A percentile compares a stretch with the other conserved stretches of the same genome.
Conservation (phyloP, 2,113 vertebrate genomes). For the Vimba vimba region DNA sequence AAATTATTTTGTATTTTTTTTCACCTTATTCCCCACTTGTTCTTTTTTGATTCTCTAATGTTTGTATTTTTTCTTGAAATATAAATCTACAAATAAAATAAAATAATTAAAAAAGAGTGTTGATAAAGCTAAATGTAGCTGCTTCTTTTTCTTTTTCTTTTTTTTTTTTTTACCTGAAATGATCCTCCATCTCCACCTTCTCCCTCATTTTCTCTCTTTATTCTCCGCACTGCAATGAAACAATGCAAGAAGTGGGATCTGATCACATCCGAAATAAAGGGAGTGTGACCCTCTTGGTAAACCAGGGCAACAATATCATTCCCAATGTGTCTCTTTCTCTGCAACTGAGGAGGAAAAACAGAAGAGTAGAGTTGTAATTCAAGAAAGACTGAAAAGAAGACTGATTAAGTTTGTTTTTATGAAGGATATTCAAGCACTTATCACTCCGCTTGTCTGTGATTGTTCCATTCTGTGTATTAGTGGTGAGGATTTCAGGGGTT, state of each 20-base stretch:
- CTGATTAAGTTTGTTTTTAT: neutral
- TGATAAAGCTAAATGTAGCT: neutral
- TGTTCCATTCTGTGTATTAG: neutral
- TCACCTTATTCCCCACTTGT: too few species aligned
- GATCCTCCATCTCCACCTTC: slow-evolving; percentile 58
- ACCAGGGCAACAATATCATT: slow-evolving; percentile 90
- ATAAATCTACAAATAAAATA: too few species aligned
- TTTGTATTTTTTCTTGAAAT: too few species aligned
- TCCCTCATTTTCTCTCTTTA: slow-evolving; percentile 62
- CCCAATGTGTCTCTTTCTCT: slow-evolving; percentile 92
- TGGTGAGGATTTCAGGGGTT: neutral
- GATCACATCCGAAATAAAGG: slow-evolving; percentile 87
- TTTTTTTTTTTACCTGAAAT: slow-evolving; percentile 67
- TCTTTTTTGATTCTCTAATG: too few species aligned
- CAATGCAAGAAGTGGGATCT: slow-evolving; percentile 91
- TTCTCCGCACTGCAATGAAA: slow-evolving; percentile 84
- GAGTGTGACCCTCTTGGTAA: slow-evolving; percentile 86
- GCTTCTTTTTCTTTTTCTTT: neutral
- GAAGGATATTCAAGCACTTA: neutral
- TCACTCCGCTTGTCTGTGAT: neutral
- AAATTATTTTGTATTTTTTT: too few species aligned
- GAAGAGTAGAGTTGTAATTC: neutral
- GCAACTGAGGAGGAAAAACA: slow-evolving; percentile 73
- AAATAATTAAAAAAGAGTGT: neutral
- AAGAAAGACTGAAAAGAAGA: neutral